Evolutionary conservation across 2,888 invertebrate genomes (phyloP), one percentile per base, ranked within the genome.

Genomic region (Melanchra persicariae): DNA sequence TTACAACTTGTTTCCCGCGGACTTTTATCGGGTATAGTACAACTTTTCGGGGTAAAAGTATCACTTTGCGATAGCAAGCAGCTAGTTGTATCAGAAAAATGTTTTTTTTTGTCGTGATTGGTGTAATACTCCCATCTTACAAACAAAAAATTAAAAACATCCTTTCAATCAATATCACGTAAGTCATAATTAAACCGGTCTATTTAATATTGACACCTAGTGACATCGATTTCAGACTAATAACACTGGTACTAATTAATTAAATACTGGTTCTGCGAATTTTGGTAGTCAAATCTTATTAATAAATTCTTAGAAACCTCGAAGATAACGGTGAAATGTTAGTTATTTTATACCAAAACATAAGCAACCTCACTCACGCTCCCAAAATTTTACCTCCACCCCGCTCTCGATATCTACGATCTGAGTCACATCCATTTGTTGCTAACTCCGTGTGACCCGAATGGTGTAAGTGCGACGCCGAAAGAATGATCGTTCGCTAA

Each of bases 401-500:
- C n/a, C 59, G 26, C 34, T 24, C 49, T 30, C 49, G 60, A 57
- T 62, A 73, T 77, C 54, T 66, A 52, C 49, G 67, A 75, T 72
- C 70, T 64, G 51, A 58, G 65, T 68, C 74, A 43, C 62, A 74
- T 73, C 68, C 68, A 82, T 79, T 77, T 68, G 52, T 77, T 70
- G 55, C 43, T 71, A 78, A 67, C 67, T 81, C 85, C 82, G 74
- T 77, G 81, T 75, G 74, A 77, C 74, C 66, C 73, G 83, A 84
- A 86, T 84, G 76, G 84, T 81, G 87, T 88, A 87, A 90, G 86
- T 87, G 89, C 86, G 79, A 85, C 79, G 62, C 60, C 83, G 81
- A 90, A 91, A 89, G 89, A 91, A 90, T 87, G 88, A 91, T 92
- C 87, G 88, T 77, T 75, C 81, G 80, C 90, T 91, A 92, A 92